Percentiles rank a stretch among this genome's conserved stretches.
Conservation (phyloP, 2,797 vertebrate species). For the Agapornis canus region DNA sequence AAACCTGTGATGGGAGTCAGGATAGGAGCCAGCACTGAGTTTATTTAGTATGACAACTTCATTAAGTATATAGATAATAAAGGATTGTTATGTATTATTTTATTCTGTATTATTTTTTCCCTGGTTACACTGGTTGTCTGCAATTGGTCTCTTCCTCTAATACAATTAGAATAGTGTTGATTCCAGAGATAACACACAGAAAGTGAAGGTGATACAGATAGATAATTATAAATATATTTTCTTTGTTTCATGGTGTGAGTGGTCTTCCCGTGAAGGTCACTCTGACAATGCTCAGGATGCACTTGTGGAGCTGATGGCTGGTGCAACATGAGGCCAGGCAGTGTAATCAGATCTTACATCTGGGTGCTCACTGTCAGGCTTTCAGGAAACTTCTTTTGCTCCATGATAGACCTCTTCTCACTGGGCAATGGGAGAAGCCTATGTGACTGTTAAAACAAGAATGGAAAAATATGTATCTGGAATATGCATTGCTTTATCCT, state of each 20-base stretch:
- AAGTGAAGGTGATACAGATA: neutral
- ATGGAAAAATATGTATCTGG: conserved; percentile 70
- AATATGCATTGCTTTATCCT: conserved; percentile 54
- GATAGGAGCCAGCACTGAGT: neutral
- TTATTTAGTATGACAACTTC: neutral
- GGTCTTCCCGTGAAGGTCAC: conserved; percentile 45
- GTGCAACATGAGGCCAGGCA: neutral
- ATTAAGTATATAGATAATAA: neutral
- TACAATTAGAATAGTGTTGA: neutral
- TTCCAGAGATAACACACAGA: neutral
- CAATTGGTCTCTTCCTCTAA: neutral
- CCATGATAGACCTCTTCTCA: conserved; percentile 16
- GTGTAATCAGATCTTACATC: conserved; percentile 49
- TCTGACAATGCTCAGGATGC: conserved; percentile 47
- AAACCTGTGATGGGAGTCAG: neutral
- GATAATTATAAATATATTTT: conserved; percentile 28
- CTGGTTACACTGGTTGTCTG: neutral
- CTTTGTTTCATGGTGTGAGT: conserved; percentile 10
- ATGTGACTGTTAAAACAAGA: conserved; percentile 60
- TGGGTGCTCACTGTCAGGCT: conserved; percentile 44
- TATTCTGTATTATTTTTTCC: neutral
- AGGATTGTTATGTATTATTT: neutral
- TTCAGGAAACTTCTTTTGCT: conserved; percentile 54
- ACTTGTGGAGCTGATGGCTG: neutral
- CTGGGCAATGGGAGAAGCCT: conserved; percentile 45